Base-by-base conservation (phyloP, 2,113 vertebrate species). In the Aptenodytes forsteri region DNA sequence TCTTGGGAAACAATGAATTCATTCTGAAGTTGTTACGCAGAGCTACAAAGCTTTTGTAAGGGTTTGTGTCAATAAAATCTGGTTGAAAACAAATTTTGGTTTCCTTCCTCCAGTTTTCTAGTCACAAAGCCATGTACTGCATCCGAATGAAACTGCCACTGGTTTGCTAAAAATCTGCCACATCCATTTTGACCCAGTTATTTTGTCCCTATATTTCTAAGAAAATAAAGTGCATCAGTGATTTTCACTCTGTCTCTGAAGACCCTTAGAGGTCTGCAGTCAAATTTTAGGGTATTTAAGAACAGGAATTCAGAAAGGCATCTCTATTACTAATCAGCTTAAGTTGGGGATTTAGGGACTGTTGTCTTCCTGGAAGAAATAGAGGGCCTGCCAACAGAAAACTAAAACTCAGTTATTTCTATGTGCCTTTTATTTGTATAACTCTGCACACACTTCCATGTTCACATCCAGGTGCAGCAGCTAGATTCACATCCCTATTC, bases 21-120 rank as follows among this genome's bases (percentile, higher is more conserved):
- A 16, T 26, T 89, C 69, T 90, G 52, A 79, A 83, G 55, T 69
- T 75, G 14, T 58, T 71, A 58, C 10, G 32, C 16, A 70, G 10
- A 58, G 32, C 61, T 90, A 62, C 2, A 10, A 82, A 84, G 30
- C 8, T 81, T 87, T 78, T 20, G 55, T 42, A 42, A 42, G 42
- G 9, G 14, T 58, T 94, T 75, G 13, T 10, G 18, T 69, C 52
- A 93, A 34, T 40, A 79, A 79, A 95, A 83, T 56, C 42, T 82
- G n/a, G 8, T 64, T 82, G 84, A 89, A 84, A 91, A 59, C 12
- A n/a, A 55, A 86, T 17, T 55, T 56, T 61, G 5, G 8, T 90
- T 96, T 94, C 29, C 40, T 49, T 86, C 77, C 85, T 83, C n/a
- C 32, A 23, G 36, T 76, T 72, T 76, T 91, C 61, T 62, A 18